Conservation (phyloP, 2,797 vertebrate genomes). For the Protosalanx chinensis region DNA sequence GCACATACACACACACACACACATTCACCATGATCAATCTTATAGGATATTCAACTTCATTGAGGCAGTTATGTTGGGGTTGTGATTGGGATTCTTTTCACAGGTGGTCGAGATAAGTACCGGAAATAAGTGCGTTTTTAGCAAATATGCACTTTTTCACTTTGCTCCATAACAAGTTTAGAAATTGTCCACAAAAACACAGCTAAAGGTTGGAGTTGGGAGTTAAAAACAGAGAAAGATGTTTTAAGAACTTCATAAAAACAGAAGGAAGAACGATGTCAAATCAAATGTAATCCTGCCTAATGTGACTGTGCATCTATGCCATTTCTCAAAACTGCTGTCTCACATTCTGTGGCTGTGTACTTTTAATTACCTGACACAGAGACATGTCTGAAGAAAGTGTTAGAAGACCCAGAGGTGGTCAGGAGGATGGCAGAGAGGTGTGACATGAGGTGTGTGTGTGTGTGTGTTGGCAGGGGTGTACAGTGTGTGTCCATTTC, state of each 20-base stretch:
- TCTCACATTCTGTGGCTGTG: no score
- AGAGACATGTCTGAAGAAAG: background rate
- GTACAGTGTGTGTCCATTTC: background rate
- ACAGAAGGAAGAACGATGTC: no score
- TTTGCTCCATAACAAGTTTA: slow-evolving; percentile 20
- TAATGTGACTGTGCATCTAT: background rate
- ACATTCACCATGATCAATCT: background rate
- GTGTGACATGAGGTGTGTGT: slow-evolving; percentile 15
- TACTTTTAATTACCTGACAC: no score
- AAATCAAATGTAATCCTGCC: background rate
- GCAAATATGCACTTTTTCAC: slow-evolving; percentile 55
- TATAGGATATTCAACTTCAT: background rate
- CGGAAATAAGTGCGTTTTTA: background rate
- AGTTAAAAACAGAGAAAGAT: background rate
- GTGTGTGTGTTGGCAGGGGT: background rate
- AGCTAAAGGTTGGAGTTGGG: slow-evolving; percentile 7
- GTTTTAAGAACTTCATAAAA: background rate
- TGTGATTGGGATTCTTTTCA: background rate
- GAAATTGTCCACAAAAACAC: slow-evolving; percentile 39
- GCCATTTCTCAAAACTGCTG: background rate
- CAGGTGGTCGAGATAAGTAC: no score
- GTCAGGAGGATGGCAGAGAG: slow-evolving; percentile 1
- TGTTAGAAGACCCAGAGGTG: background rate
- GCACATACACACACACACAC: background rate
- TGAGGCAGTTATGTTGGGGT: background rate